phyloP scores from a whole-genome alignment of 2,797 vertebrate species.

The Karalla daura region DNA sequence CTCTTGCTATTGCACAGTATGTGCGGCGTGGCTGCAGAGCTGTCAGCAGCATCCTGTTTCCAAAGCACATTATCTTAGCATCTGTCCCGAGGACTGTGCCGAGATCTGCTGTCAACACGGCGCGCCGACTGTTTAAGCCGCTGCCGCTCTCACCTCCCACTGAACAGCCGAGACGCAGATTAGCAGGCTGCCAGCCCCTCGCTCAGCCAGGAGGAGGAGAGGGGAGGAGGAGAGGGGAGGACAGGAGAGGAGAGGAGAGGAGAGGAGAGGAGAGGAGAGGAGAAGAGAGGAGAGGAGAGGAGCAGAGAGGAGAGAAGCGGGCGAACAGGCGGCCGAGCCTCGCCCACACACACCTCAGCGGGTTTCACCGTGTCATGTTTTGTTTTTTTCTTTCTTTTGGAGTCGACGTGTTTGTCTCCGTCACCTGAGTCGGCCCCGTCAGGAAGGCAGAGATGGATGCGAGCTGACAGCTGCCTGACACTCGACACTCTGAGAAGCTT shows the following conservation, averaged over 20 bases:
- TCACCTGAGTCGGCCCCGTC: background rate
- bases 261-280: no score
- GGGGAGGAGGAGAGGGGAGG: no score
- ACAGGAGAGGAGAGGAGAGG: no score
- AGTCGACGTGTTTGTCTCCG: constrained; percentile 7
- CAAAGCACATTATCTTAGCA: constrained; percentile 72
- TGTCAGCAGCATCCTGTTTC: constrained; percentile 57
- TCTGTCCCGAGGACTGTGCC: constrained; percentile 67
- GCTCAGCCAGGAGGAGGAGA: no score
- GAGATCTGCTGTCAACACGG: constrained; percentile 60
- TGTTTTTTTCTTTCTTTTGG: constrained; percentile 15
- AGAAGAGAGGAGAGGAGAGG: no score
- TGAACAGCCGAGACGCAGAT: constrained; percentile 59
- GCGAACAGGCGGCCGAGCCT: constrained; percentile 18
- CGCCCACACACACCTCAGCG: constrained; percentile 28
- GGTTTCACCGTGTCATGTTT: constrained; percentile 17
- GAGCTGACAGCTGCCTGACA: background rate
- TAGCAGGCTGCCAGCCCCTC: constrained; percentile 42
- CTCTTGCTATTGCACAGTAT: constrained; percentile 31
- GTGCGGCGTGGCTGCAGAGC: constrained; percentile 38
- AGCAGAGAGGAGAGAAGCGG: no score
- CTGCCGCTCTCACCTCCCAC: constrained; percentile 70
- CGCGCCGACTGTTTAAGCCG: constrained; percentile 55
- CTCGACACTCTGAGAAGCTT: background rate
- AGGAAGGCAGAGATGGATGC: background rate